Base-by-base conservation (phyloP, 2,888 invertebrate genomes). In the Alitta virens region DNA sequence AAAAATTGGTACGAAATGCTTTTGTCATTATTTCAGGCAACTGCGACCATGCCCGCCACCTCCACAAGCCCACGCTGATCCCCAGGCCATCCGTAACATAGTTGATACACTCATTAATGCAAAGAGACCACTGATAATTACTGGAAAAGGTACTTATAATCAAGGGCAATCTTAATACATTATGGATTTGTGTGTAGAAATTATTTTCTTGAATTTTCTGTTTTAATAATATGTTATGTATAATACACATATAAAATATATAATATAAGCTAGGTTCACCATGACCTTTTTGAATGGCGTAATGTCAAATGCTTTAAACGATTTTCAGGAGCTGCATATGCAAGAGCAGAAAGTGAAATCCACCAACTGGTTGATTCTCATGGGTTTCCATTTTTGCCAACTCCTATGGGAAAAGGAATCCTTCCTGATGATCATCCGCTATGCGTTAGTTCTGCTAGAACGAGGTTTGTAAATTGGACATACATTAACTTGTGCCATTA, bases 101-200 rank as follows among this genome's bases (percentile, higher is more conserved):
- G 88, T 89, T 1, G 84, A 86, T 23, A 68, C 91, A 38, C 77
- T 98, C 46, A 82, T 85, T 0, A 81, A 82, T 52, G 92, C 97
- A 1, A 69, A 83, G 71, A 86, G 89, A n/a, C 97, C 97, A 0
- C 84, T 97, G 33, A 86, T 97, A 1, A 90, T 97, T 62, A 86
- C 95, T 33, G 96, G 96, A 64, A 96, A 97, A 85, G 94, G 87
- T 86, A n/a, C n/a, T n/a, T n/a, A n/a, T n/a, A n/a, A n/a, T n/a
- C n/a, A 73, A 42, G 54, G 1, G 7, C 33, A 5, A 33, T 33
- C 12, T 33, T 33, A 33, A 33, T 33, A 12, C 33, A 33, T 33
- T 7, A 33, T 33, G 12, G 5, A 12, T 33, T 33, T 5, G 33
- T 33, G n/a, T n/a, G n/a, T n/a, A n/a, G n/a, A n/a, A n/a, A n/a